A percentile compares a stretch with the other conserved stretches of the same genome.
Evolutionary conservation across 2,113 vertebrate genomes (phyloP).

Genomic region (Clinocottus analis): DNA sequence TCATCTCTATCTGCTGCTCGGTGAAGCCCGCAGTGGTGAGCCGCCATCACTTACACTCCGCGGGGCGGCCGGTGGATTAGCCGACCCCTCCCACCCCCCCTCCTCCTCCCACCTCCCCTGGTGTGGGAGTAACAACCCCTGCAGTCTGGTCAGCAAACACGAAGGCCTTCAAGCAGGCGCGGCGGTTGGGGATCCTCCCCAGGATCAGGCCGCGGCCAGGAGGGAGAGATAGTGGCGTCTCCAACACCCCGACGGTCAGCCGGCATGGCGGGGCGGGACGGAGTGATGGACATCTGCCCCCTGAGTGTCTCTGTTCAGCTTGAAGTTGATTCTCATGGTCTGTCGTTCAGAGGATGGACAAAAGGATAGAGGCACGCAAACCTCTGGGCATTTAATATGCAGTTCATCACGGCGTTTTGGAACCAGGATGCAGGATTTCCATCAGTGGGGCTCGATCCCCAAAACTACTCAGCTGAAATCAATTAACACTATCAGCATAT

Average conservation of each 20-base stretch:
- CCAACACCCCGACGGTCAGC: constrained; percentile 69
- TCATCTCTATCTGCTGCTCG: constrained; percentile 65
- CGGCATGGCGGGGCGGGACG: constrained; percentile 46
- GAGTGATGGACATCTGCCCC: constrained; percentile 44
- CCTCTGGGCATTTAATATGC: background rate
- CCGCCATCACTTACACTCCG: constrained; percentile 64
- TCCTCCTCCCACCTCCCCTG: too few relatives aligned
- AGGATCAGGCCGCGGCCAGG: constrained; percentile 54
- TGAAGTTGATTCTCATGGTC: background rate
- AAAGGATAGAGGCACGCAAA: background rate
- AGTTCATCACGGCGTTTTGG: background rate
- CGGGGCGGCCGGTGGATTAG: constrained; percentile 66
- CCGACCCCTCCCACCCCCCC: constrained; percentile 50
- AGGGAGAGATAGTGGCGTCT: constrained; percentile 76
- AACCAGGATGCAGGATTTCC: background rate
- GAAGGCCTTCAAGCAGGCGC: constrained; percentile 21
- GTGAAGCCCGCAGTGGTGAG: constrained; percentile 49
- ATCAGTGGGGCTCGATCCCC: background rate
- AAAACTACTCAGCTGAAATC: too few relatives aligned
- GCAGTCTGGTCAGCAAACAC: constrained; percentile 67
- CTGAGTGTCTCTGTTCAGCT: constrained; percentile 1
- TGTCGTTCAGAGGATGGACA: background rate
- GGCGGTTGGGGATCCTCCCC: constrained; percentile 69
- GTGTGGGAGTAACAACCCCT: constrained; percentile 69
- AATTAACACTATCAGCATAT: too few relatives aligned